Base-by-base conservation (phyloP, 2,888 invertebrate genomes). In the Xestia sexstrigata region DNA sequence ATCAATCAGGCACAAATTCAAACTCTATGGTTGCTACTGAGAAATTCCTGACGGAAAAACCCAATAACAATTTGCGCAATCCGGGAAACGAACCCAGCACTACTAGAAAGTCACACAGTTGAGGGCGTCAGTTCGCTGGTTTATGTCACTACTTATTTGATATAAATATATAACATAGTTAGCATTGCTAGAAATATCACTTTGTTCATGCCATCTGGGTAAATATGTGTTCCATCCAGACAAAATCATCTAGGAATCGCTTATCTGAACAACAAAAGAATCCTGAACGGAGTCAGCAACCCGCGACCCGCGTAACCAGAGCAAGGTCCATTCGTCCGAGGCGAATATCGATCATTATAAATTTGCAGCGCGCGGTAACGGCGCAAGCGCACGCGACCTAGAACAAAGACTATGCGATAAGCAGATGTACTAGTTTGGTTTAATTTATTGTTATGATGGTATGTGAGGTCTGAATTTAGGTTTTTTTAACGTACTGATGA, bases 261-360 rank as follows among this genome's bases (percentile, higher is more conserved):
- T 60, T 60, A 69, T 55, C 39, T 30, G 23, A 55, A 52, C 26
- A 73, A 78, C 65, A 86, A 82, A 82, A 84, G 65, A 82, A 78
- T 86, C 60, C 62, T 75, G 73, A 78, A 49, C 60, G 49, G 39
- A 82, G 78, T 74, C 74, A 84, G 83, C 70, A 83, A 87, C 79
- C 79, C 82, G 74, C 88, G 90, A 90, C 88, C 88, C 84, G 84
- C 81, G 87, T 92, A 94, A 93, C 93, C 94, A 91, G 93, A 93
- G 94, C 94, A 92, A 92, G 90, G 93, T 92, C 93, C 91, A 93
- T 92, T 92, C 89, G 93, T 91, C 92, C 91, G 92, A 92, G 91
- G 92, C 91, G 93, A 95, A 93, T 95, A 96, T 96, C 95, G 95
- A 96, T 96, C 96, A 95, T 95, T 96, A 95, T 95, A 96, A 95